phyloP scores from a whole-genome alignment of 2,888 invertebrate species.

The Drosophila nr. fundita region DNA sequence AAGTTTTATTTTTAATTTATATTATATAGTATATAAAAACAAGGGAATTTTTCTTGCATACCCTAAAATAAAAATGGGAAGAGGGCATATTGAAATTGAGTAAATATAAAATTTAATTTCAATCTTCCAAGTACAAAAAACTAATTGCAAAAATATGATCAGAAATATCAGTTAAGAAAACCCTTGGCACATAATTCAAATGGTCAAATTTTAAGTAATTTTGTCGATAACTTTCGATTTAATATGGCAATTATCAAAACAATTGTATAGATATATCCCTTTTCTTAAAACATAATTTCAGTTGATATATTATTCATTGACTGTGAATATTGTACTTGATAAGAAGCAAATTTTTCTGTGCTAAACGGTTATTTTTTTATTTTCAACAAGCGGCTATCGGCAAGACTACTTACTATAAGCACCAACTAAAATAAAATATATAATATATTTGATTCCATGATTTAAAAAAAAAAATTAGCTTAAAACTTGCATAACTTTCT shows the following conservation, averaged over 20 bases:
- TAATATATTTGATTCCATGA: background rate
- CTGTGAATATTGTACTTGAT: background rate
- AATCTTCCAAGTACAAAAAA: background rate
- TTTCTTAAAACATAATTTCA: background rate
- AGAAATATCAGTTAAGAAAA: background rate
- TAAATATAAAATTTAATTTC: background rate
- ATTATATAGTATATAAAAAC: background rate
- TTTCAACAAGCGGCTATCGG: background rate
- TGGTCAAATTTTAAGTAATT: background rate
- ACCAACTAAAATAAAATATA: background rate
- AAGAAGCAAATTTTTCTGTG: background rate
- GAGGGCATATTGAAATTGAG: background rate
- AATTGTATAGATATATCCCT: background rate
- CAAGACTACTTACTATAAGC: background rate
- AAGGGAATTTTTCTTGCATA: background rate
- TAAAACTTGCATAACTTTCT: background rate
- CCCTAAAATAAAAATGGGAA: background rate
- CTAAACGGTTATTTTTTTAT: fast-evolving
- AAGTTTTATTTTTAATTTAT: background rate
- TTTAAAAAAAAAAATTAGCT: background rate
- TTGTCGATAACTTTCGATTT: background rate
- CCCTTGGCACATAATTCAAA: background rate
- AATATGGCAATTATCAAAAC: background rate
- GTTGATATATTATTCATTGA: background rate
- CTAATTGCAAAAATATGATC: background rate